Evolutionary conservation across 2,113 vertebrate species (phyloP).

Genomic region (Psittacara wagleri): DNA sequence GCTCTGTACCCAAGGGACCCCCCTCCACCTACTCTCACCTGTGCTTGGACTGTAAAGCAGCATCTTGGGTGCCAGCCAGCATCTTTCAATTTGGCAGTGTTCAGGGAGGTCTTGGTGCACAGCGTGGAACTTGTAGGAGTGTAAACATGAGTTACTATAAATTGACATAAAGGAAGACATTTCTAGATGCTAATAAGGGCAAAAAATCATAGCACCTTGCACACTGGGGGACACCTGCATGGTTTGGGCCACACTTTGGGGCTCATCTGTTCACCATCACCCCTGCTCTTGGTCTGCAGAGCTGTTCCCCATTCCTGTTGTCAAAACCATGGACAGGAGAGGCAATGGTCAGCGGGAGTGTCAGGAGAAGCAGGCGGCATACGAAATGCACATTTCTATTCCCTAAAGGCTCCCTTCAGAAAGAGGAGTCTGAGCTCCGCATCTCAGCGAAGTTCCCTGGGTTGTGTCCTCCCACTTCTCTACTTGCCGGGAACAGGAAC

Average conservation of each 20-base stretch:
- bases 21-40: background rate
- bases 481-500: background rate
- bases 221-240: fast-evolving
- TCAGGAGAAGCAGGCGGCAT: fast-evolving
- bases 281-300: background rate
- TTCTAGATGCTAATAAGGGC: background rate
- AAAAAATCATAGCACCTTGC: background rate
- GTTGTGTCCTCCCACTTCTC: background rate
- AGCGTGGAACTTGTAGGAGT: background rate
- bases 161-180: background rate
- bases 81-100: background rate
- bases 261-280: background rate
- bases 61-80: background rate
- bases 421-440: background rate
- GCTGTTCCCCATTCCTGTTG: fast-evolving
- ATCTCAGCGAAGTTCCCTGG: background rate
- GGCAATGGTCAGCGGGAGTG: background rate
- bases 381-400: background rate
- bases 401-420: fast-evolving
- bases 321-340: background rate
- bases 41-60: background rate
- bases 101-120: background rate
- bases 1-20: fast-evolving
- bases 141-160: background rate
- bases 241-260: background rate